phyloP scores from a whole-genome alignment of 2,113 vertebrate genomes.

The Sapajus apella region DNA sequence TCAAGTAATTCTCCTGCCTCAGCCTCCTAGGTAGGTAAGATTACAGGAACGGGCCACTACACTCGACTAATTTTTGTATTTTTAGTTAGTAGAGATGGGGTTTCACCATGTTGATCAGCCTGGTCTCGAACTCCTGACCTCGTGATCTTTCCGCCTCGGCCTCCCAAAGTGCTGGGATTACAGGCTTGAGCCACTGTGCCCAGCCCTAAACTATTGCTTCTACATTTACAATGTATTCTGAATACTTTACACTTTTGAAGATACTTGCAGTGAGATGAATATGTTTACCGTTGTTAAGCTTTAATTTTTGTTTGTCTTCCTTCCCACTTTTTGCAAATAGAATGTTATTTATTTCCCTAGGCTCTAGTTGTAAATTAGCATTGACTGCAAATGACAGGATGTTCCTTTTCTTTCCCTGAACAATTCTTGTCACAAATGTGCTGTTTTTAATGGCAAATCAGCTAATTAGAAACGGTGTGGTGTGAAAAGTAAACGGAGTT shows the following conservation, averaged over 20 bases:
- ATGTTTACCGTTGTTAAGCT: neutral
- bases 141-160: too few relatives aligned
- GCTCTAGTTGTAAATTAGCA: slow-evolving; percentile 61
- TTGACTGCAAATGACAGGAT: slow-evolving; percentile 57
- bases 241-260: neutral
- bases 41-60: too few relatives aligned
- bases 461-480: slow-evolving; percentile 52
- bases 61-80: too few relatives aligned
- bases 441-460: slow-evolving; percentile 69
- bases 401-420: slow-evolving; percentile 48
- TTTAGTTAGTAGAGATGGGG: too few relatives aligned
- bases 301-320: neutral
- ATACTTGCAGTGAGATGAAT: slow-evolving; percentile 36
- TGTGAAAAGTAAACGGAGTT: slow-evolving; percentile 66
- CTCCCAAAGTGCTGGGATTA: too few relatives aligned
- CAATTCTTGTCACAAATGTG: slow-evolving; percentile 43
- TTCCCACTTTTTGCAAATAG: slow-evolving; percentile 14
- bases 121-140: too few relatives aligned
- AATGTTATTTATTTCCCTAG: slow-evolving; percentile 22
- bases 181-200: too few relatives aligned
- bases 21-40: too few relatives aligned
- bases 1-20: too few relatives aligned
- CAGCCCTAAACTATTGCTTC: neutral
- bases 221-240: neutral
- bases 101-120: too few relatives aligned